Conservation (phyloP, 2,797 vertebrate genomes). For the Melanotaenia maccullochi region DNA sequence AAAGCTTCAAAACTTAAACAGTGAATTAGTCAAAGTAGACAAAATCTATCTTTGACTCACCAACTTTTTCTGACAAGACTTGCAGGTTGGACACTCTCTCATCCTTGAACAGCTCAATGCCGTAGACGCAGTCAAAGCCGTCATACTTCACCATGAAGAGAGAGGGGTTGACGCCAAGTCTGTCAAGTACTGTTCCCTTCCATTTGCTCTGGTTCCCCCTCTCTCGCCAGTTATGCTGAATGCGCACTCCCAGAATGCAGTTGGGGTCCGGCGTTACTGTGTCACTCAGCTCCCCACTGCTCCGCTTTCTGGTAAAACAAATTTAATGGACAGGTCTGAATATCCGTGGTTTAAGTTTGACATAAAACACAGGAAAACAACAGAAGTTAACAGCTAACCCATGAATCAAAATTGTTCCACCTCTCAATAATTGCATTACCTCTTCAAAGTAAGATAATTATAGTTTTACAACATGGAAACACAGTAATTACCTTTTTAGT, state of each 20-base stretch:
- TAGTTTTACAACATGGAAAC: too few relatives aligned
- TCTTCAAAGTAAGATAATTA: not conserved
- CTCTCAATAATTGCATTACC: not conserved
- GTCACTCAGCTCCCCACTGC: slow-evolving; percentile 86
- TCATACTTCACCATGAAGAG: slow-evolving; percentile 89
- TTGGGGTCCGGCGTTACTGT: slow-evolving; percentile 81
- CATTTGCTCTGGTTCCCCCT: slow-evolving; percentile 87
- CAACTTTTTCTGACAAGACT: slow-evolving; percentile 84
- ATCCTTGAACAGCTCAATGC: slow-evolving; percentile 88
- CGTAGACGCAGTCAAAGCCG: slow-evolving; percentile 87
- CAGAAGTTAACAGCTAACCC: not conserved
- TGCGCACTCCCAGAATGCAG: slow-evolving; percentile 83
- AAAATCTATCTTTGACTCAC: slow-evolving; percentile 69
- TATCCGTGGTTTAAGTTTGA: slow-evolving; percentile 6
- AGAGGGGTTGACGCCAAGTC: slow-evolving; percentile 83
- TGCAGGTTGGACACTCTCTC: slow-evolving; percentile 86
- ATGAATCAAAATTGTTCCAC: not conserved
- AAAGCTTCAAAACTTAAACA: not conserved
- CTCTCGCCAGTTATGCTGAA: slow-evolving; percentile 88
- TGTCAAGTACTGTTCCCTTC: slow-evolving; percentile 87
- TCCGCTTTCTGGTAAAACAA: slow-evolving; percentile 81
- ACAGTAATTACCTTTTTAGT: too few relatives aligned
- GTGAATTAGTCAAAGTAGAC: not conserved
- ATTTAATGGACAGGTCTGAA: not conserved
- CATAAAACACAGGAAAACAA: not conserved